These are phyloP conservation scores for Trigoniulus corallinus DNA, from an alignment of 1,140 invertebrate genomes.

Conservation along the genomic window DNA sequence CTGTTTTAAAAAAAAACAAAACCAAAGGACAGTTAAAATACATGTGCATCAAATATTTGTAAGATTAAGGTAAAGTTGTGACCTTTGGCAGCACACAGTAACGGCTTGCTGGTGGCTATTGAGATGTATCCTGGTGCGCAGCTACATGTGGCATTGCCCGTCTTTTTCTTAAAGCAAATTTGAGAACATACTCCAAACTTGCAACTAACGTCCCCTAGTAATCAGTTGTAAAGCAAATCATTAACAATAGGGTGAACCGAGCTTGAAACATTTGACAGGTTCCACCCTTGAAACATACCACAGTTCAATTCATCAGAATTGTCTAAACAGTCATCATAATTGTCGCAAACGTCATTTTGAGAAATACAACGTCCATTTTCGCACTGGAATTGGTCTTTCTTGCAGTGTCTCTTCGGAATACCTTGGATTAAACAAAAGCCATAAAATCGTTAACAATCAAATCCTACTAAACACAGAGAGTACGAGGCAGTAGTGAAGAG, in stretches of 20 bases:
- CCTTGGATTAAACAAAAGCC: neutral
- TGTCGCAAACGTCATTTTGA: slow-evolving; percentile 44
- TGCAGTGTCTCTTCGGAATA: slow-evolving; percentile 23
- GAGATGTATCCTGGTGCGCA: slow-evolving; percentile 42
- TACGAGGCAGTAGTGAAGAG: no score
- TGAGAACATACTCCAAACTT: slow-evolving; percentile 55
- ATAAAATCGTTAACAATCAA: neutral
- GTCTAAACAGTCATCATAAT: slow-evolving; percentile 46
- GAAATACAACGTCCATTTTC: slow-evolving; percentile 50
- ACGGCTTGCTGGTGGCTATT: slow-evolving; percentile 15
- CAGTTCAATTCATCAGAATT: slow-evolving; percentile 33
- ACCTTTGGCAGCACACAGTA: slow-evolving; percentile 27
- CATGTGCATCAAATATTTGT: slow-evolving; percentile 3
- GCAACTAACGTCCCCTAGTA: slow-evolving; percentile 28
- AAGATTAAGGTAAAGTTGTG: slow-evolving; percentile 4
- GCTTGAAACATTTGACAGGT: no score
- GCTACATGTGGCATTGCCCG: slow-evolving; percentile 38
- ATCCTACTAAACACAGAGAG: no score
- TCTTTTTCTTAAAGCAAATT: slow-evolving; percentile 47
- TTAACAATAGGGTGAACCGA: no score
- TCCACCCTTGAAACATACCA: no score
- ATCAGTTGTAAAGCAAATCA: no score
- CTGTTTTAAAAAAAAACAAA: no score
- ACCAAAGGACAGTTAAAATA: slow-evolving; percentile 7
- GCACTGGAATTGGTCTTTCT: slow-evolving; percentile 38